phyloP scores from a whole-genome alignment of 2,797 vertebrate genomes.

The Myripristis murdjan region DNA sequence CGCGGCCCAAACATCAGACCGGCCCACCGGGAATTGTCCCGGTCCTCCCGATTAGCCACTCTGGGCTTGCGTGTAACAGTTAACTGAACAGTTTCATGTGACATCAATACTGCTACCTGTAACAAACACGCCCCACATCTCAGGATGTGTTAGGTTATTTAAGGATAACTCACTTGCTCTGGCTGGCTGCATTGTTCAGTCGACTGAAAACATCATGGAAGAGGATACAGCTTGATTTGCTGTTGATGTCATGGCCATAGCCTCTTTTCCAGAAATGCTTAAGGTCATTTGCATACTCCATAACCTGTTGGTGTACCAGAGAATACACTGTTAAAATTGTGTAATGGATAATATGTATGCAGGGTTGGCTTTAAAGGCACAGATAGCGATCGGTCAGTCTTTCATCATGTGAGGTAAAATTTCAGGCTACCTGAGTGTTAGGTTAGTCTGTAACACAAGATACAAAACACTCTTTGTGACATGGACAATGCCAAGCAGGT shows the following conservation, averaged over 20 bases:
- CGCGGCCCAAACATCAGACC: no score
- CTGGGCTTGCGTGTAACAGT: no score
- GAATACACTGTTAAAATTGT: not conserved
- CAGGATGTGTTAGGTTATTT: not conserved
- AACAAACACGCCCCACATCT: not conserved
- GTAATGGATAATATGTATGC: not conserved
- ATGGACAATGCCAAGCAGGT: constrained; percentile 13
- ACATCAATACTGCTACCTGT: no score
- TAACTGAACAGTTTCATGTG: no score
- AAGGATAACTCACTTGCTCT: constrained; percentile 77
- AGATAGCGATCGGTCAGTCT: constrained; percentile 6
- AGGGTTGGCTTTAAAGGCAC: not conserved
- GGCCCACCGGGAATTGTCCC: no score
- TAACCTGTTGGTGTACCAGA: constrained; percentile 82
- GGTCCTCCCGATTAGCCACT: no score
- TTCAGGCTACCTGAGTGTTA: constrained; percentile 22
- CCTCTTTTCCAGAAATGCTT: constrained; percentile 97
- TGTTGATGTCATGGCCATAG: constrained; percentile 94
- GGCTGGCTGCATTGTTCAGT: constrained; percentile 85
- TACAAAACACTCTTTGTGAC: constrained; percentile 47
- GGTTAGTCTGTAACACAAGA: constrained; percentile 36
- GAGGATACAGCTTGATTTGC: constrained; percentile 93
- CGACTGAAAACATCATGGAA: constrained; percentile 94
- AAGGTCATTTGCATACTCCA: constrained; percentile 95
- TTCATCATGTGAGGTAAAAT: constrained; percentile 16